Percentiles rank a stretch among this genome's conserved stretches.
Conservation (phyloP, 2,888 invertebrate species). For the Drosophila birchii region DNA sequence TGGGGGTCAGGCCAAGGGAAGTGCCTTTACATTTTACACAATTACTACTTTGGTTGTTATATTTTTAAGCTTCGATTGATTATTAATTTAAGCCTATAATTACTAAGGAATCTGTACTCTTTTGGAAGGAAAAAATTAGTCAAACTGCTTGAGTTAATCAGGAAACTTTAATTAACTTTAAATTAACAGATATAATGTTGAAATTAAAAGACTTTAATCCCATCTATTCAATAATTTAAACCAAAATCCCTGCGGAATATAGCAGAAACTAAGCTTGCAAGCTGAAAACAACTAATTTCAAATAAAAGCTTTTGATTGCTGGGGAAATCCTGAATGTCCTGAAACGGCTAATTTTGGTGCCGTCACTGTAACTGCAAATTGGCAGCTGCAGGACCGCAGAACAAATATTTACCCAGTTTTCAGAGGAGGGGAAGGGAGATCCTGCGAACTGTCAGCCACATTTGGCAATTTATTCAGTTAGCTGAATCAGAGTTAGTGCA, state of each 20-base stretch:
- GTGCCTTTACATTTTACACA: not conserved
- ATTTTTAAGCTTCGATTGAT: not conserved
- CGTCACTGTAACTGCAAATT: constrained; percentile 35
- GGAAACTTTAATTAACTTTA: not conserved
- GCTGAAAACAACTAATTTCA: constrained; percentile 1
- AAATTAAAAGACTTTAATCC: not conserved
- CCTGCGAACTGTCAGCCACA: constrained; percentile 41
- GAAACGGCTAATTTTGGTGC: constrained; percentile 2
- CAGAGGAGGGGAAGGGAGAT: constrained; percentile 1
- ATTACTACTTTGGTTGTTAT: not conserved
- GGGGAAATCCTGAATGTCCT: not conserved
- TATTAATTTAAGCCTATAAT: not conserved
- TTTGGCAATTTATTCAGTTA: constrained; percentile 63
- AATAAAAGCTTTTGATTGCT: not conserved
- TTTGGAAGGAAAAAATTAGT: not conserved
- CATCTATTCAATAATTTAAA: not conserved
- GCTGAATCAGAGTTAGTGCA: constrained; percentile 41
- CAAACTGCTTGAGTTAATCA: not conserved
- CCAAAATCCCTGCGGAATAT: not conserved
- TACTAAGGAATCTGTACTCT: not conserved
- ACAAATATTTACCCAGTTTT: constrained; percentile 61
- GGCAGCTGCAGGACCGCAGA: constrained; percentile 54
- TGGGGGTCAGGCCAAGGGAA: not conserved
- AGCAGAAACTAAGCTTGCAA: not conserved
- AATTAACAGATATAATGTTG: not conserved